Percentiles rank a stretch among this genome's conserved stretches.
phyloP scores from a whole-genome alignment of 2,888 invertebrate species.

The Lasioglossum lativentre region DNA sequence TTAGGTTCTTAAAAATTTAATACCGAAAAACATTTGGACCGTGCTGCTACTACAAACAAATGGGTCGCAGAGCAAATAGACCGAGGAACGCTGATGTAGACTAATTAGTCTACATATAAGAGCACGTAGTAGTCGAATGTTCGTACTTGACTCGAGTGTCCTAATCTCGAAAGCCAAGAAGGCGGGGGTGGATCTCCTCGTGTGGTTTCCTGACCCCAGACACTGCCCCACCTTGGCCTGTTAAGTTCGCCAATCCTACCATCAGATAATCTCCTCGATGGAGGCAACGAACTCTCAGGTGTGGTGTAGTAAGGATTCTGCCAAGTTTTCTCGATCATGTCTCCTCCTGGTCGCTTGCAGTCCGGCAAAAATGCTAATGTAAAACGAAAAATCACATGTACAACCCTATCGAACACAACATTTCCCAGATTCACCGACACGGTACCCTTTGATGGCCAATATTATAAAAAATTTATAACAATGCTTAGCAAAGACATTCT shows the following conservation, averaged over 20 bases:
- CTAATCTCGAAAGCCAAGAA: constrained; percentile 83
- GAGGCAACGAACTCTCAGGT: constrained; percentile 78
- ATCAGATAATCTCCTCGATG: constrained; percentile 76
- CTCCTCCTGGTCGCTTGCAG: constrained; percentile 52
- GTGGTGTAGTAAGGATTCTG: constrained; percentile 79
- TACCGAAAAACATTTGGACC: not conserved
- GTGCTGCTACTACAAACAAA: not conserved
- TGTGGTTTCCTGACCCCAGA: constrained; percentile 78
- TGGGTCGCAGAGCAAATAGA: not conserved
- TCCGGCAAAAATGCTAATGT: constrained; percentile 43
- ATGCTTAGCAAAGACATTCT: not conserved
- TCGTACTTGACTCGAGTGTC: constrained; percentile 80
- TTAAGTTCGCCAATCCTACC: constrained; percentile 78
- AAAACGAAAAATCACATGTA: not conserved
- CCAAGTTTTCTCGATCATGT: constrained; percentile 78
- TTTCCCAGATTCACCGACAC: not conserved
- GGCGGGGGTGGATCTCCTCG: constrained; percentile 80
- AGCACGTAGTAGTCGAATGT: not conserved
- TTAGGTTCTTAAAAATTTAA: not conserved
- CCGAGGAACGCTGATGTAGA: not conserved
- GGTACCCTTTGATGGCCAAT: not conserved
- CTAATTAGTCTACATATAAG: not conserved
- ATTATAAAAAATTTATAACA: not conserved
- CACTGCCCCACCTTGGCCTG: constrained; percentile 81
- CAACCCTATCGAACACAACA: not conserved